phyloP scores from a whole-genome alignment of 2,113 vertebrate genomes.

The Muscicapa adusta region DNA sequence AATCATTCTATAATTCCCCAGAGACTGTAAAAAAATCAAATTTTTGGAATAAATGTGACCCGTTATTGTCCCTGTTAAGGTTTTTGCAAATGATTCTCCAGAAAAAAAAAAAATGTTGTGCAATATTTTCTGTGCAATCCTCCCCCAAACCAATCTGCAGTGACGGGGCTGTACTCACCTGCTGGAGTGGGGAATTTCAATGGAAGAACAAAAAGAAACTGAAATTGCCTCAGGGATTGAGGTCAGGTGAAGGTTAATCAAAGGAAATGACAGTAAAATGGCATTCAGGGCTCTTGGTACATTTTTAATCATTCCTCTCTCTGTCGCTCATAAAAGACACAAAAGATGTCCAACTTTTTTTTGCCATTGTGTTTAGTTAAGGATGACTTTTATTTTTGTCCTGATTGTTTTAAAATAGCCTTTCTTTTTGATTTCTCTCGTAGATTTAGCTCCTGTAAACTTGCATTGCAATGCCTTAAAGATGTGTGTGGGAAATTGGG shows the following conservation, averaged over 20 bases:
- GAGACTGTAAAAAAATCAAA: background rate
- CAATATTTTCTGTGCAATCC: background rate
- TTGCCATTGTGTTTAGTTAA: background rate
- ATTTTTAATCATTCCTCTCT: constrained; percentile 69
- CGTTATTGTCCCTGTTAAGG: background rate
- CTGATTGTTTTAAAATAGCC: background rate
- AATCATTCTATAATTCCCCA: background rate
- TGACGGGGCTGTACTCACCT: constrained; percentile 40
- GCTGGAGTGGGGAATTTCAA: constrained; percentile 36
- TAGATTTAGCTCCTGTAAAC: constrained; percentile 13
- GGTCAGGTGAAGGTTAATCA: constrained; percentile 80
- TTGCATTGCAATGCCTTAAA: background rate
- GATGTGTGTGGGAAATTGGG: constrained; percentile 27
- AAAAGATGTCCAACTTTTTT: constrained; percentile 27
- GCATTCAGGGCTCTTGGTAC: constrained; percentile 66
- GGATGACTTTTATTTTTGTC: constrained; percentile 8
- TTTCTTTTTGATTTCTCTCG: background rate
- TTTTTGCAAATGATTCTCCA: background rate
- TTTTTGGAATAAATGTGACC: background rate
- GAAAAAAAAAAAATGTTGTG: background rate
- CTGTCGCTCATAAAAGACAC: background rate
- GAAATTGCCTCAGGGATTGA: constrained; percentile 67
- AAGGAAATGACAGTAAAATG: constrained; percentile 78
- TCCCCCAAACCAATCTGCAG: background rate
- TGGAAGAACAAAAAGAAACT: constrained; percentile 69